These are phyloP conservation scores for Spinibarbus caldwelli DNA, from an alignment of 2,797 vertebrate species.

Conservation along the genomic window DNA sequence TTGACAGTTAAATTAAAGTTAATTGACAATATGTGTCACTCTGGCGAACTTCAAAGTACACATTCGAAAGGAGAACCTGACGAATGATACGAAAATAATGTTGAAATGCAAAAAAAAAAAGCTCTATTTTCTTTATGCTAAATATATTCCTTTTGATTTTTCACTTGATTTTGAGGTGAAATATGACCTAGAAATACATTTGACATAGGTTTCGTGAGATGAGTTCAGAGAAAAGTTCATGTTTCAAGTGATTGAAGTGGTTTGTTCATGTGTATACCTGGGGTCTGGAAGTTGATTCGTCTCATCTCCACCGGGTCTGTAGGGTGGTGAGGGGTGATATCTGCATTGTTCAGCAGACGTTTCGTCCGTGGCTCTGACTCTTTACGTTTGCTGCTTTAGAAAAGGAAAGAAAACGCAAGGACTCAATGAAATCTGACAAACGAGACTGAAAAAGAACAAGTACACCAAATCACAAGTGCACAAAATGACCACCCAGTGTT, in stretches of 20 bases:
- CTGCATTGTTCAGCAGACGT: slow-evolving; percentile 93
- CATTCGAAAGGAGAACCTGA: not conserved
- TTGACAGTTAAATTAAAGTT: slow-evolving; percentile 21
- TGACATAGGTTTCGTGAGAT: not conserved
- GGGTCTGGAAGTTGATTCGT: slow-evolving; percentile 97
- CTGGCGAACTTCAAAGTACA: not conserved
- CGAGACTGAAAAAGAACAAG: not conserved
- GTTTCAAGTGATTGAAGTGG: not conserved
- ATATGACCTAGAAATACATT: not conserved
- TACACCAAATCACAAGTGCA: not conserved
- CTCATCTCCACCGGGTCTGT: slow-evolving; percentile 98
- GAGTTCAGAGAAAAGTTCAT: not conserved
- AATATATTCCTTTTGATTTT: not conserved
- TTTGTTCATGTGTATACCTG: slow-evolving; percentile 77
- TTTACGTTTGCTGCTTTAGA: slow-evolving; percentile 89
- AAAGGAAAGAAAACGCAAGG: slow-evolving; percentile 31
- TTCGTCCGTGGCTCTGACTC: slow-evolving; percentile 95
- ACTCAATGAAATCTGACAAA: slow-evolving; percentile 23
- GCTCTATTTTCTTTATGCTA: not conserved
- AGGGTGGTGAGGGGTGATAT: slow-evolving; percentile 93
- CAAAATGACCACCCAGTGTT: not conserved
- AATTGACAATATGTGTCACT: slow-evolving; percentile 15
- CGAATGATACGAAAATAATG: not conserved
- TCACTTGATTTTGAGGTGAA: not conserved
- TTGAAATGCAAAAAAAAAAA: not conserved